These are phyloP conservation scores for Amazona vittata DNA, from an alignment of 2,113 vertebrate species.

Conservation along the genomic window DNA sequence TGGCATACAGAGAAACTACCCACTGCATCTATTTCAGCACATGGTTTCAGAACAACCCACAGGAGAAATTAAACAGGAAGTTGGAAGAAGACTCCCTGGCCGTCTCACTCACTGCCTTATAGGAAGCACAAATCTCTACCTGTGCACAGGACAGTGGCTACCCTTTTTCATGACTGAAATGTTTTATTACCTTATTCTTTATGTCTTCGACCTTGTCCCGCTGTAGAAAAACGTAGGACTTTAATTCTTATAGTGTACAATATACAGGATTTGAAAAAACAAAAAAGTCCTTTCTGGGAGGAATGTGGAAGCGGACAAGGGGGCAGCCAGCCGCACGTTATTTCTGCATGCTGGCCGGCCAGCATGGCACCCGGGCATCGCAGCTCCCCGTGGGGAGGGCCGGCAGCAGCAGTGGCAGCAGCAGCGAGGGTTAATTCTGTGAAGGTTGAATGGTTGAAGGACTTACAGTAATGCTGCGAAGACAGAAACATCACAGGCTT, in stretches of 20 bases:
- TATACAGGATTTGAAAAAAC: neutral
- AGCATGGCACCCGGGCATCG: neutral
- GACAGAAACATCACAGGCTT: slow-evolving; percentile 91
- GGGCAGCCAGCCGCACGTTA: neutral
- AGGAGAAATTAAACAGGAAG: neutral
- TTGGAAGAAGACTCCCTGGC: neutral
- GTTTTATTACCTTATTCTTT: slow-evolving; percentile 40
- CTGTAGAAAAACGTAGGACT: neutral
- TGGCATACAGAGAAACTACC: neutral
- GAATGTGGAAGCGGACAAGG: neutral
- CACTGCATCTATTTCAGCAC: neutral
- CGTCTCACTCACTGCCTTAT: rapidly evolving
- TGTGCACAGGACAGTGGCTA: neutral
- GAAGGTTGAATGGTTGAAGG: slow-evolving; percentile 80
- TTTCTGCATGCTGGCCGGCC: neutral
- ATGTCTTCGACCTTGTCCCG: slow-evolving; percentile 55
- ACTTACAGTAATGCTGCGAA: slow-evolving; percentile 85
- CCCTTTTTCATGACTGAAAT: neutral
- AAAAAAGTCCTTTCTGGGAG: neutral
- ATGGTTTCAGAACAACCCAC: neutral
- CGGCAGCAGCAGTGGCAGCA: neutral
- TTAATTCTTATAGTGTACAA: neutral
- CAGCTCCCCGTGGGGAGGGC: neutral
- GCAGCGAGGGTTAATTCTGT: slow-evolving; percentile 79
- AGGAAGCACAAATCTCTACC: neutral